These are phyloP conservation scores for Brachystomella parvula DNA, from an alignment of 1,140 invertebrate genomes.

Conservation along the genomic window DNA sequence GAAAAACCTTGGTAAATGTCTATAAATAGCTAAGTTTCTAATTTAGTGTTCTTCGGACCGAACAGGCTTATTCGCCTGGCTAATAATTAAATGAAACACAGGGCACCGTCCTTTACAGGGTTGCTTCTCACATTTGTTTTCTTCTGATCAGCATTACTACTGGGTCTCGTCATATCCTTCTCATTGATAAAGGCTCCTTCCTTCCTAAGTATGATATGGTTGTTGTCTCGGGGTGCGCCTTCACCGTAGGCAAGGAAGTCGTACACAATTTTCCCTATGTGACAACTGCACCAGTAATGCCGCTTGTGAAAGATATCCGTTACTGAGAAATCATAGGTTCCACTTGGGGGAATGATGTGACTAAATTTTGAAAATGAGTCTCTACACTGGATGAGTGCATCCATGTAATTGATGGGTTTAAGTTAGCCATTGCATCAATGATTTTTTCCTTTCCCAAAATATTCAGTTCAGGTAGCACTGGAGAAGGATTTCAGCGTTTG, in stretches of 20 bases:
- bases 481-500: no score
- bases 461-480: no score
- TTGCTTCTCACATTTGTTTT: no score
- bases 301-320: slow-evolving; percentile 29
- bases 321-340: slow-evolving; percentile 27
- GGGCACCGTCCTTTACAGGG: no score
- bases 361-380: slow-evolving; percentile 34
- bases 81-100: no score
- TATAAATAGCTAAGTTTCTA: no score
- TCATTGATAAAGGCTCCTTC: slow-evolving; percentile 35
- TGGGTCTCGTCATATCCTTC: slow-evolving; percentile 13
- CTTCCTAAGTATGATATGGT: slow-evolving; percentile 21
- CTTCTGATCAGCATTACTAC: neutral
- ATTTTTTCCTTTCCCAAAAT: neutral
- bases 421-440: slow-evolving; percentile 17
- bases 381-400: slow-evolving; percentile 24
- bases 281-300: slow-evolving; percentile 32
- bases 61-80: no score
- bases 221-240: slow-evolving; percentile 33
- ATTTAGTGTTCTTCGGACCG: no score
- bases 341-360: slow-evolving; percentile 20
- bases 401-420: slow-evolving; percentile 23
- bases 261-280: slow-evolving; percentile 1
- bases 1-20: no score
- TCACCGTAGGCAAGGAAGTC: slow-evolving; percentile 34